A percentile compares a stretch with the other conserved stretches of the same genome.
phyloP scores from a whole-genome alignment of 2,113 vertebrate species.

The Colistium nudipinnis region DNA sequence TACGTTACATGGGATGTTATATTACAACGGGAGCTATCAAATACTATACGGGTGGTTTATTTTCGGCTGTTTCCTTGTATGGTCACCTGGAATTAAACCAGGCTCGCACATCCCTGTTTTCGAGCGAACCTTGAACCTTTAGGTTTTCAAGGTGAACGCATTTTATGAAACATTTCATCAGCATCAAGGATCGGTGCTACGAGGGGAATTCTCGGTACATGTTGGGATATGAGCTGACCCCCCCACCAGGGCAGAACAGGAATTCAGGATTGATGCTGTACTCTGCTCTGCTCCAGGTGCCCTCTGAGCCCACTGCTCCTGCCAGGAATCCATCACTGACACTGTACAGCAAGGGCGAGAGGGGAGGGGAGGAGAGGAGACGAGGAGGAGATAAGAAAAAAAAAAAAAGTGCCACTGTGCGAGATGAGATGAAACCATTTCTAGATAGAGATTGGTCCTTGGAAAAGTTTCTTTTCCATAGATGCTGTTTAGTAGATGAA shows the following conservation, averaged over 20 bases:
- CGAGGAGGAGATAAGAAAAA: no score
- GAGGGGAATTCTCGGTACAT: constrained; percentile 16
- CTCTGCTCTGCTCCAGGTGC: constrained; percentile 34
- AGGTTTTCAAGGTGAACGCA: no score
- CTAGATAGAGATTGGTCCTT: no score
- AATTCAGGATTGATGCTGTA: constrained; percentile 47
- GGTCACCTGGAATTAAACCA: background rate
- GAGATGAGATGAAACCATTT: no score
- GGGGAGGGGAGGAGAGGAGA: background rate
- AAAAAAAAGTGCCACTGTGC: no score
- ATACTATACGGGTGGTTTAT: no score
- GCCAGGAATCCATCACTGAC: constrained; percentile 41
- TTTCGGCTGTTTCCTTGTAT: background rate
- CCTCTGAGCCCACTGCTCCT: constrained; percentile 30
- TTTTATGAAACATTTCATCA: constrained; percentile 2
- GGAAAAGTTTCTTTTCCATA: no score
- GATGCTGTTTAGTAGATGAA: no score
- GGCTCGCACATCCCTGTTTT: background rate
- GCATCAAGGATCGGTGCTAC: background rate
- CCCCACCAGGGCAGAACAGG: constrained; percentile 26
- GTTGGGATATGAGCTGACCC: constrained; percentile 34
- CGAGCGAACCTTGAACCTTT: background rate
- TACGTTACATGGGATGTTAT: no score
- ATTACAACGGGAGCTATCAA: no score
- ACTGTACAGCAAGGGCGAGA: constrained; percentile 15